These are phyloP conservation scores for Neofelis nebulosa DNA, from an alignment of 2,113 vertebrate genomes.

Conservation along the genomic window DNA sequence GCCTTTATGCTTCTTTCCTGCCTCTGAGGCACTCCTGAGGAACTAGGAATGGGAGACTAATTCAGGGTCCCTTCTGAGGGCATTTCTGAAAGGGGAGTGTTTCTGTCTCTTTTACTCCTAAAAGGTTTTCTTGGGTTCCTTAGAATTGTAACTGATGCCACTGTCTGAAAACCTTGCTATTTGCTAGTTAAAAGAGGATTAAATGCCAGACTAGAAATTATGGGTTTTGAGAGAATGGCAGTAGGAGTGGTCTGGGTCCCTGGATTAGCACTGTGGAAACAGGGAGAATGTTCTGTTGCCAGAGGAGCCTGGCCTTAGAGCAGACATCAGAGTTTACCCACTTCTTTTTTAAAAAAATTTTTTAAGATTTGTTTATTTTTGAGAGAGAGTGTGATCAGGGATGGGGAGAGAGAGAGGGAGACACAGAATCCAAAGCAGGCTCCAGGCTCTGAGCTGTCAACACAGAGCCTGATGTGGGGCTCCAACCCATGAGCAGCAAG, in stretches of 20 bases:
- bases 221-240: not conserved
- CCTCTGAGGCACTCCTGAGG: not conserved
- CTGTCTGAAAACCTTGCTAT: slow-evolving; percentile 11
- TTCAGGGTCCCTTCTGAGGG: not conserved
- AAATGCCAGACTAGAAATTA: not conserved
- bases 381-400: too few species aligned
- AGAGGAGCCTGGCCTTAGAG: not conserved
- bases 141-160: not conserved
- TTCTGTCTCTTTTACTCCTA: not conserved
- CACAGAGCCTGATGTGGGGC: too few species aligned
- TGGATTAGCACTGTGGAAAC: not conserved
- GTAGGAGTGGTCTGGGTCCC: not conserved
- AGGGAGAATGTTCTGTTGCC: not conserved
- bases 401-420: too few species aligned
- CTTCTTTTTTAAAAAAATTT: too few species aligned
- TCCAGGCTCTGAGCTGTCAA: too few species aligned
- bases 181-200: not conserved
- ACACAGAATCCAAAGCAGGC: too few species aligned
- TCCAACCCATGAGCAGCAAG: too few species aligned
- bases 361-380: too few species aligned
- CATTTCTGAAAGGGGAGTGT: not conserved
- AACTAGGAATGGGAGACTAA: not conserved
- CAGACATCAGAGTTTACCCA: not conserved
- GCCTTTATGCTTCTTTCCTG: not conserved
- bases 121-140: not conserved